Evolutionary conservation across 2,113 vertebrate species (phyloP).

Genomic region (Strigops habroptila): DNA sequence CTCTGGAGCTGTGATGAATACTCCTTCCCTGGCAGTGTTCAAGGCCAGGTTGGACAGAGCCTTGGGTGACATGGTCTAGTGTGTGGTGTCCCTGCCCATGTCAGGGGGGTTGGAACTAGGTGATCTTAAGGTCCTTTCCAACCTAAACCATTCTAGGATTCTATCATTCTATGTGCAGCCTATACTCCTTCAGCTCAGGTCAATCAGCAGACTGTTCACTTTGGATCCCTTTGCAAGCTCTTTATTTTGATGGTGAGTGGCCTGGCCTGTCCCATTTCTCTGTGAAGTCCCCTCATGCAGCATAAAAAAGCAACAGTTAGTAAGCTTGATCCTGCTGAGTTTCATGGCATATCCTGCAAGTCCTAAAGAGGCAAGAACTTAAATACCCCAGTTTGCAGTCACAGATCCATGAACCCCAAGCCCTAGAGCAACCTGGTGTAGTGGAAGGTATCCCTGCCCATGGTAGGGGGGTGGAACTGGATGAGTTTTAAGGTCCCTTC

Average conservation of each 20-base stretch:
- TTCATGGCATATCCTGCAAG: too few relatives aligned
- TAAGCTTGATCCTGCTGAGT: too few relatives aligned
- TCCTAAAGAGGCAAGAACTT: too few relatives aligned
- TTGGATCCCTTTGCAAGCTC: neutral
- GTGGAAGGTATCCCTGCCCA: neutral
- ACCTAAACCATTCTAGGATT: too few relatives aligned
- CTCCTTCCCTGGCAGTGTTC: too few relatives aligned
- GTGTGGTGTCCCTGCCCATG: too few relatives aligned
- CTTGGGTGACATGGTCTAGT: too few relatives aligned
- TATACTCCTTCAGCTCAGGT: too few relatives aligned
- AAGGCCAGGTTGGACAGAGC: too few relatives aligned
- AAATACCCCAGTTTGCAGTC: neutral
- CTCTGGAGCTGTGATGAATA: fast-evolving
- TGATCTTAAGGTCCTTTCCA: too few relatives aligned
- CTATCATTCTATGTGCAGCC: too few relatives aligned
- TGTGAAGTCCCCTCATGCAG: neutral
- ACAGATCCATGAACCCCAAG: neutral
- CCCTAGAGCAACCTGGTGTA: neutral
- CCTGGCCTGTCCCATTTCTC: neutral
- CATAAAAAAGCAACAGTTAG: neutral
- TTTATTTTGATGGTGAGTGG: neutral
- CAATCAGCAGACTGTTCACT: neutral
- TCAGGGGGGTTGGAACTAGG: too few relatives aligned
- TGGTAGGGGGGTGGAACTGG: neutral
- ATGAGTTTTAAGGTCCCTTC: neutral